Conservation (phyloP, 2,888 invertebrate species). For the Lycia hirtaria region DNA sequence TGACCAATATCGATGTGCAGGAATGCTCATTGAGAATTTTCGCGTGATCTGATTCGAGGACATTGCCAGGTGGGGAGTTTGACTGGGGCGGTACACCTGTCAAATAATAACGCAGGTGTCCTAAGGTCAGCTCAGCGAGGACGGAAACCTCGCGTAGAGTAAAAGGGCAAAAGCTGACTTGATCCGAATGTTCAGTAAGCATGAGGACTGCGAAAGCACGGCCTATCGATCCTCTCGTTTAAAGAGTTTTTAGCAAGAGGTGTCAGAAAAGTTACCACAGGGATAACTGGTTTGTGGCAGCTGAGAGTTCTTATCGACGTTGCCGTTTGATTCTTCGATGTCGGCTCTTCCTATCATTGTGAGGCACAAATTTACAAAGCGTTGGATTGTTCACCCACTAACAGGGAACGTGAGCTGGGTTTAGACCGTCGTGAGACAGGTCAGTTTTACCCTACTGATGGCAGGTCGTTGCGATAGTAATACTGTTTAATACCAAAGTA, state of each 20-base stretch:
- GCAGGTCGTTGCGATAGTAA: conserved; percentile 83
- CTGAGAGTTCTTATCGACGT: conserved; percentile 88
- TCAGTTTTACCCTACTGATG: conserved; percentile 87
- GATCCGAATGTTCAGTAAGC: conserved; percentile 88
- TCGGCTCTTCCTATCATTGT: conserved; percentile 91
- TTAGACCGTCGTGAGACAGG: conserved; percentile 88
- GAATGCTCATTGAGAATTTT: conserved; percentile 53
- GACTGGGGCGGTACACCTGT: conserved; percentile 89
- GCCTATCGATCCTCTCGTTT: conserved; percentile 88
- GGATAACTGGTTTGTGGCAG: conserved; percentile 89
- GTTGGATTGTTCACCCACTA: conserved; percentile 90
- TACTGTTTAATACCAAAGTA: conserved; percentile 71
- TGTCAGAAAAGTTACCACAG: conserved; percentile 90
- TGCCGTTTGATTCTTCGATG: conserved; percentile 90
- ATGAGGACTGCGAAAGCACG: conserved; percentile 88
- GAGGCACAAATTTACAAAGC: conserved; percentile 90
- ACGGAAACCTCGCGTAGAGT: conserved; percentile 90
- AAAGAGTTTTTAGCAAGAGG: conserved; percentile 86
- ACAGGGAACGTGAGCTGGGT: conserved; percentile 88
- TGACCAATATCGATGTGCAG: conserved; percentile 82
- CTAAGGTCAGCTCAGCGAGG: conserved; percentile 87
- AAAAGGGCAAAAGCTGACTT: conserved; percentile 89
- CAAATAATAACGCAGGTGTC: conserved; percentile 88
- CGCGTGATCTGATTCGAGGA: conserved; percentile 84
- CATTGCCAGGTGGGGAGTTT: conserved; percentile 87